Evolutionary conservation across 2,888 invertebrate genomes (phyloP), one percentile per base, ranked within the genome.

Genomic region (Volucella bombylans): DNA sequence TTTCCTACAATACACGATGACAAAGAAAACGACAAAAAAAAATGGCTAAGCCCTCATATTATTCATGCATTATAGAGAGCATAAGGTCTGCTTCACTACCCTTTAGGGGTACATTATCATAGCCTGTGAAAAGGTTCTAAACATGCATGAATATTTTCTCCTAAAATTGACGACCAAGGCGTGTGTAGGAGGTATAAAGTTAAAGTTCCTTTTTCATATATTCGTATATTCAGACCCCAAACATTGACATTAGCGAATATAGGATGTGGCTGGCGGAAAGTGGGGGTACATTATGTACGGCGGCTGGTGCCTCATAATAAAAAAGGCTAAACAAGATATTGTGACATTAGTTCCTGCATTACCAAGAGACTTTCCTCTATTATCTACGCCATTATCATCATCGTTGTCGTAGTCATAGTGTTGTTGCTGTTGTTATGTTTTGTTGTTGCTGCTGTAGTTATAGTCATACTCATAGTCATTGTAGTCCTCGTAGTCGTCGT

Each of bases 351-450:
- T 67, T 71, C 11, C 49, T 55, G 64, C 49, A 47, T 52, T 59
- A 57, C 50, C 31, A 72, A 59, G 54, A 72, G 79, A 59, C 79
- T 39, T 52, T 45, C 14, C 49, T 55, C 57, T 39, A 67, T 67
- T 80, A 85, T 80, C 64, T 85, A 18, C 18, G 62, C 76, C 76
- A 80, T 85, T 85, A 85, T 52, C 71, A 67, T 76, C 57, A 61
- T 77, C 39, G 49, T 43, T 18, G 59, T 8, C 49, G 68, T 41
- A 64, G 41, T 73, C 31, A n/a, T 43, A 39, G 54, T 43, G 54
- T 8, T 39, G 68, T 39, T 18, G 18, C 18, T 23, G 18, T 23
- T 23, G 18, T 23, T 23, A 23, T 23, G 1, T 23, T 23, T 2
- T 23, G 18, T 23, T 23, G 18, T 23, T 23, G 18, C 2, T 23